Conservation (phyloP, 1,140 invertebrate genomes). For the Ostrea edulis region DNA sequence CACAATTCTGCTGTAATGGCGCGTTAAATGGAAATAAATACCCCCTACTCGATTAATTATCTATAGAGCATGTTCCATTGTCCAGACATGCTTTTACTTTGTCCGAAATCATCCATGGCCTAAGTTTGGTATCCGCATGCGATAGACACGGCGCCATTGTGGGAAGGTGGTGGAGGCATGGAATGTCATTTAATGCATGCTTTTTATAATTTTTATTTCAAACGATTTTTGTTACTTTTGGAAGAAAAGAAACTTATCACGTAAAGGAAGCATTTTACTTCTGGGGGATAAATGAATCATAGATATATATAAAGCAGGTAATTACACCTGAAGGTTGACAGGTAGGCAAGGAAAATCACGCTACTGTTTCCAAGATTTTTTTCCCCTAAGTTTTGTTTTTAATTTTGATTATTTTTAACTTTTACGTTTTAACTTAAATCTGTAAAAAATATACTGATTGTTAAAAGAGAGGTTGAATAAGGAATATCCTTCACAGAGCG, state of each 20-base stretch:
- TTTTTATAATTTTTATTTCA: not conserved
- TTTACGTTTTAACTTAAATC: too few relatives aligned
- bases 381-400: too few relatives aligned
- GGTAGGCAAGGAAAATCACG: not conserved
- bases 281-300: not conserved
- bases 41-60: not conserved
- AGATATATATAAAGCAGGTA: not conserved
- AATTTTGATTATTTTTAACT: too few relatives aligned
- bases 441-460: too few relatives aligned
- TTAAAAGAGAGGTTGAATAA: too few relatives aligned
- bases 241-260: not conserved
- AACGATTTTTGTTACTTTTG: not conserved
- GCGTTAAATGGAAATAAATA: not conserved
- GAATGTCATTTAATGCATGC: not conserved
- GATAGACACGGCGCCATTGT: not conserved
- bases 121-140: not conserved
- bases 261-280: not conserved
- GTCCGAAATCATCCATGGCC: not conserved
- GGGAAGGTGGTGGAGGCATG: not conserved
- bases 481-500: too few relatives aligned
- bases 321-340: not conserved
- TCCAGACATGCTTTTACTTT: not conserved
- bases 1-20: not conserved
- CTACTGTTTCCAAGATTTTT: not conserved
- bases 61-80: conserved; percentile 15